Percentiles rank a stretch among this genome's conserved stretches.
Conservation (phyloP, 2,113 vertebrate genomes). For the Zosterops pallidus region DNA sequence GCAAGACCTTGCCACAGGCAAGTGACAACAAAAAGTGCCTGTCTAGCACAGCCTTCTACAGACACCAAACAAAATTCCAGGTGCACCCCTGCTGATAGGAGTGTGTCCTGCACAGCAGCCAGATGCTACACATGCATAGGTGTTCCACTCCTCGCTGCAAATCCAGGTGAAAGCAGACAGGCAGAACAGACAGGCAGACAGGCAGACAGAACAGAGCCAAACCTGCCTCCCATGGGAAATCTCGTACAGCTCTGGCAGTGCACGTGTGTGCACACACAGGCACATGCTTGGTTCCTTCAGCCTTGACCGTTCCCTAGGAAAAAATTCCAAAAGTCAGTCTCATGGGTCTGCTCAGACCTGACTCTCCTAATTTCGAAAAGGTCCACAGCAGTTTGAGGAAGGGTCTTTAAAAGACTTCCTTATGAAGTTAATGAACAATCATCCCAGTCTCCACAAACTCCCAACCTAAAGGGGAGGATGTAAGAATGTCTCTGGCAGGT, state of each 20-base stretch:
- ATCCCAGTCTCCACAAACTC: not conserved
- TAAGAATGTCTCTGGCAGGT: not conserved
- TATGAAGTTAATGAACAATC: not conserved
- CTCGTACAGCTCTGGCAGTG: fast-evolving
- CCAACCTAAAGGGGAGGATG: not conserved
- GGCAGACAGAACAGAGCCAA: not conserved
- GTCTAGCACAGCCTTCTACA: not conserved
- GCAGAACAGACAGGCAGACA: not conserved
- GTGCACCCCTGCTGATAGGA: not conserved
- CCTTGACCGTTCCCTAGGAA: not conserved
- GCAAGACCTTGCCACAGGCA: not conserved
- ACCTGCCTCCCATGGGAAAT: not conserved
- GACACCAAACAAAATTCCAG: not conserved
- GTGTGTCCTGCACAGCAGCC: not conserved
- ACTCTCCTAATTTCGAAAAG: not conserved
- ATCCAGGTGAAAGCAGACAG: not conserved
- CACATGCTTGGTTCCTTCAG: not conserved
- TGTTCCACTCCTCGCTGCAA: not conserved
- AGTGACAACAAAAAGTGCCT: not conserved
- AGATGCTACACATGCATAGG: fast-evolving
- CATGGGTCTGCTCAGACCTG: not conserved
- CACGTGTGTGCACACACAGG: fast-evolving
- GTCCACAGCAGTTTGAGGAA: not conserved
- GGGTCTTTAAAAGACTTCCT: not conserved
- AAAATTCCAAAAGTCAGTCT: not conserved